Conservation (phyloP, 2,888 invertebrate genomes). For the Anthrax anthrax region DNA sequence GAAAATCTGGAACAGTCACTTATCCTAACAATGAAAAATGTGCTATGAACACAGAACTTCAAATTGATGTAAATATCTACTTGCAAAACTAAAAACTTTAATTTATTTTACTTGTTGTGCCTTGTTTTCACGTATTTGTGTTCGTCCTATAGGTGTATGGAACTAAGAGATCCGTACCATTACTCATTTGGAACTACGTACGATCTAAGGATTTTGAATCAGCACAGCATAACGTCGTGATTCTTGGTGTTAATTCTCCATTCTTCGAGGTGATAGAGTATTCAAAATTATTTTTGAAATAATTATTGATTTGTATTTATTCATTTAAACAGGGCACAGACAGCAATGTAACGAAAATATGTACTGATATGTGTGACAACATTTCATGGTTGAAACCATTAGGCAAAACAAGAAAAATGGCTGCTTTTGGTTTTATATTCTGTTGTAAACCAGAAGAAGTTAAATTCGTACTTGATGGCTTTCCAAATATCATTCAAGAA, state of each 20-base stretch:
- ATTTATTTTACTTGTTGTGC: not conserved
- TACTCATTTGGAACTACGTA: not conserved
- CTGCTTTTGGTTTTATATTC: not conserved
- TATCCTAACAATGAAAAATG: not conserved
- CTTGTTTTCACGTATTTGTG: too few species aligned
- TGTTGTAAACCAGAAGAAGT: not conserved
- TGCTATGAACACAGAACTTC: not conserved
- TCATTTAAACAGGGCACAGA: not conserved
- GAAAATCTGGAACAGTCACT: not conserved
- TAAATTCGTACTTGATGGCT: not conserved
- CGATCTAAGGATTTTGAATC: not conserved
- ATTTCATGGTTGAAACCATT: not conserved
- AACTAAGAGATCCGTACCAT: not conserved
- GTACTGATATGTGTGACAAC: conserved; percentile 1
- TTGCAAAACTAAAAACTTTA: not conserved
- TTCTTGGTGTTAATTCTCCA: not conserved
- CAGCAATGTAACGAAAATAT: not conserved
- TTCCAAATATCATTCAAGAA: not conserved
- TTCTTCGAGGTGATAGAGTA: not conserved
- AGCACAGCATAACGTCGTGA: not conserved
- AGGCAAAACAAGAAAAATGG: not conserved
- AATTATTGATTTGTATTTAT: not conserved
- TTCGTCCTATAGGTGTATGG: not conserved
- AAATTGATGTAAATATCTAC: not conserved
- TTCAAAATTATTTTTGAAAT: not conserved